Conservation (phyloP, 2,797 vertebrate species). For the Apodemus agrarius region DNA sequence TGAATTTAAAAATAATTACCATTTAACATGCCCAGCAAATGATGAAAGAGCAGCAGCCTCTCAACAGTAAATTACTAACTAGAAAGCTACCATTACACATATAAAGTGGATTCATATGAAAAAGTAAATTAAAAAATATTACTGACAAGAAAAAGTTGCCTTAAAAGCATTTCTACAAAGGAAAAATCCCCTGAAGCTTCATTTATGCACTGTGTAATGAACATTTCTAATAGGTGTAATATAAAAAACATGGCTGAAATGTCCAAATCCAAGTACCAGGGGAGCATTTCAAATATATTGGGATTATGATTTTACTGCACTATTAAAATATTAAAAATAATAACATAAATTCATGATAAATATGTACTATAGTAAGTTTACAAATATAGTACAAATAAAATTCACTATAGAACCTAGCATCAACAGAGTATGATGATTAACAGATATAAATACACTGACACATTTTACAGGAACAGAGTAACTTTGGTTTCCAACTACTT, state of each 20-base stretch:
- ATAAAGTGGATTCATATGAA: slow-evolving; percentile 55
- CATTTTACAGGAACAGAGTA: slow-evolving; percentile 60
- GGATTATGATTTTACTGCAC: slow-evolving; percentile 46
- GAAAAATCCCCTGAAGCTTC: not conserved
- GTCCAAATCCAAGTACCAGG: not conserved
- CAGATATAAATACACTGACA: slow-evolving; percentile 47
- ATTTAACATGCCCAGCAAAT: slow-evolving; percentile 56
- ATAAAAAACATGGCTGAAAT: slow-evolving; percentile 51
- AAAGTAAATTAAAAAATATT: slow-evolving; percentile 63
- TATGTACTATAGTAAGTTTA: not conserved
- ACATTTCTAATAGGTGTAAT: not conserved
- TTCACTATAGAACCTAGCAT: slow-evolving; percentile 45
- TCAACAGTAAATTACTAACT: slow-evolving; percentile 45
- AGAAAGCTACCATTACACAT: slow-evolving; percentile 56
- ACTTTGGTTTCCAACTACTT: slow-evolving; percentile 39
- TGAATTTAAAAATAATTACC: slow-evolving; percentile 49
- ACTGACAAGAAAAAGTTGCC: not conserved
- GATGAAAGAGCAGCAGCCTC: slow-evolving; percentile 33
- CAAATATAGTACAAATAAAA: slow-evolving; percentile 49
- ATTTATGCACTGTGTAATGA: not conserved
- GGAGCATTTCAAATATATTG: slow-evolving; percentile 61
- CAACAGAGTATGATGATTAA: slow-evolving; percentile 22
- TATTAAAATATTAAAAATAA: slow-evolving; percentile 71
- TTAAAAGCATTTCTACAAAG: slow-evolving; percentile 60
- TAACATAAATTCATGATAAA: slow-evolving; percentile 61